Conservation (phyloP, 2,888 invertebrate genomes). For the Maniola hyperantus region DNA sequence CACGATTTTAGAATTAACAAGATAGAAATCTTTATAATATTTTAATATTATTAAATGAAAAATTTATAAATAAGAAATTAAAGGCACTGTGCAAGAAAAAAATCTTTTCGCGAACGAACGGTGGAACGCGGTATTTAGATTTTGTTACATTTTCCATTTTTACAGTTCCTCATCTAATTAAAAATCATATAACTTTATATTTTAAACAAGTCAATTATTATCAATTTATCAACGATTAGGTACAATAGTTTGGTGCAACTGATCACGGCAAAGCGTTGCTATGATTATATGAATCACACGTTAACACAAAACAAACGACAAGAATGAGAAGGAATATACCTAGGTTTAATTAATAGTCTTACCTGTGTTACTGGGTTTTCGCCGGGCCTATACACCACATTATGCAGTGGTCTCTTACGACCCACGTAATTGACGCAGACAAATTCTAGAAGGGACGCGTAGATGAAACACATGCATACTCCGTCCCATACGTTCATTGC, state of each 20-base stretch:
- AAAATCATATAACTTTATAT: not conserved
- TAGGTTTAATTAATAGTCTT: constrained; percentile 47
- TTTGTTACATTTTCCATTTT: not conserved
- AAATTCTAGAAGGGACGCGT: constrained; percentile 96
- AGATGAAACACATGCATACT: constrained; percentile 98
- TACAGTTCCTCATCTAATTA: too few species aligned
- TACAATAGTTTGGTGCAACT: constrained; percentile 25
- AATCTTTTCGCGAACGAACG: too few species aligned
- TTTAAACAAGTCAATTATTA: not conserved
- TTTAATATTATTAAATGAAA: too few species aligned
- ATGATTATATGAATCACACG: constrained; percentile 32
- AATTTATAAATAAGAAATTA: too few species aligned
- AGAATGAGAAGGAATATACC: not conserved
- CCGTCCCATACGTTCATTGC: constrained; percentile 99
- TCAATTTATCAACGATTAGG: not conserved
- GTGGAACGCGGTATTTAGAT: not conserved
- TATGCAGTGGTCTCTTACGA: constrained; percentile 93
- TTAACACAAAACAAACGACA: constrained; percentile 34
- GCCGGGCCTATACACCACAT: constrained; percentile 94
- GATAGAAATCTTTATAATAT: too few species aligned
- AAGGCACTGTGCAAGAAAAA: too few species aligned
- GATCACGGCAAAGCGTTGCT: constrained; percentile 34
- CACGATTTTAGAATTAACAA: too few species aligned
- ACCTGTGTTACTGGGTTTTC: constrained; percentile 97
- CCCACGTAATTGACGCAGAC: constrained; percentile 98